Conservation (phyloP, 2,797 vertebrate genomes). For the Sparidentex hasta region DNA sequence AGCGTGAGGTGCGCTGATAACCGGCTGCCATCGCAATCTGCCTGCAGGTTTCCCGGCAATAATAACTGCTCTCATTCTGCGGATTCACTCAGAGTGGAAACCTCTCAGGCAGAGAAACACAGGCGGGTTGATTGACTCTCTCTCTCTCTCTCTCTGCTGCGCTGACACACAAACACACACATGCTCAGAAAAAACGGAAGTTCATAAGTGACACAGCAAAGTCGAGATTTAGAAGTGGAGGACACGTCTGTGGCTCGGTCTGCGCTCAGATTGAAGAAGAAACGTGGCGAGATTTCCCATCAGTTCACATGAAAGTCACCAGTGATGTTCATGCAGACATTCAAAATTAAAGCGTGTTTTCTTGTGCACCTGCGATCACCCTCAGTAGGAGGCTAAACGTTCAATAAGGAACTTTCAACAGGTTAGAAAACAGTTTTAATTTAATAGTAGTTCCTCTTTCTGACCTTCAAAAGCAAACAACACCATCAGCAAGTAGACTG, state of each 20-base stretch:
- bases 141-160: neutral
- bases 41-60: constrained; percentile 65
- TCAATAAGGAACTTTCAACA: no score
- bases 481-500: no score
- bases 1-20: constrained; percentile 65
- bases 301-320: no score
- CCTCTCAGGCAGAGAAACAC: constrained; percentile 30
- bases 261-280: neutral
- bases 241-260: neutral
- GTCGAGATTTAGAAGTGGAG: neutral
- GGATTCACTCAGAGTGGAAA: constrained; percentile 37
- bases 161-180: neutral
- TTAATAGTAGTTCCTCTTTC: no score
- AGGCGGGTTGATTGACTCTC: constrained; percentile 10
- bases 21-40: constrained; percentile 52
- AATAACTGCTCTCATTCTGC: constrained; percentile 59
- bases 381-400: no score
- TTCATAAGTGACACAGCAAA: neutral
- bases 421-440: no score
- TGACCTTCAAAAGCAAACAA: no score
- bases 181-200: neutral
- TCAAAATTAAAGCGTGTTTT: no score
- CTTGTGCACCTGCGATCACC: no score
- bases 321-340: no score
- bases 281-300: neutral